Evolutionary conservation across 2,888 invertebrate genomes (phyloP).

Genomic region (Cacoxenus indagator): DNA sequence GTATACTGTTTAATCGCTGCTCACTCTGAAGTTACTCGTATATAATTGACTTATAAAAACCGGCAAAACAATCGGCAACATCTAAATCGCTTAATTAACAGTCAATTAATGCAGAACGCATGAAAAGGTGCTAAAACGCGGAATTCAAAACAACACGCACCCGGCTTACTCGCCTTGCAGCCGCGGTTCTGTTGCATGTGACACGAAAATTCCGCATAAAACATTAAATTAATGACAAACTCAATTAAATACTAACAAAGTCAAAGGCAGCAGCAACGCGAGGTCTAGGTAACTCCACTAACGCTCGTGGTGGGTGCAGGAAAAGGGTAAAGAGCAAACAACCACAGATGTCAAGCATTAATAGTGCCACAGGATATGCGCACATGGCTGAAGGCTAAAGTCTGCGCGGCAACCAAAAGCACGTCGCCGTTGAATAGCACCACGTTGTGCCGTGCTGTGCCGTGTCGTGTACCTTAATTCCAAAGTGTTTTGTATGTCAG

Average conservation of each 20-base stretch:
- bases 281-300: not conserved
- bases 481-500: not conserved
- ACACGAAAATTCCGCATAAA: constrained; percentile 47
- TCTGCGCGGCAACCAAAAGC: not conserved
- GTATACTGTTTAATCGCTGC: no score
- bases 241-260: constrained; percentile 58
- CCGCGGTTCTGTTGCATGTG: constrained; percentile 30
- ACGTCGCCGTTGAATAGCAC: no score
- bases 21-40: no score
- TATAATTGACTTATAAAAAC: no score
- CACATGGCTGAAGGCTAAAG: constrained; percentile 24
- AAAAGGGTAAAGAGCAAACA: not conserved
- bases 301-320: not conserved
- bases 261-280: constrained; percentile 37
- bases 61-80: no score
- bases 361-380: constrained; percentile 45
- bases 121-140: not conserved
- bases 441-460: no score
- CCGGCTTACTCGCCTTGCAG: constrained; percentile 25
- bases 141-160: not conserved
- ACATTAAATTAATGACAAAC: constrained; percentile 62
- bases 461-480: not conserved
- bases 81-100: constrained; percentile 3
- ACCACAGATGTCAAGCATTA: not conserved
- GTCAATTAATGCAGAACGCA: constrained; percentile 9